These are phyloP conservation scores for Caprella mutica DNA, from an alignment of 2,888 invertebrate species.

Conservation along the genomic window DNA sequence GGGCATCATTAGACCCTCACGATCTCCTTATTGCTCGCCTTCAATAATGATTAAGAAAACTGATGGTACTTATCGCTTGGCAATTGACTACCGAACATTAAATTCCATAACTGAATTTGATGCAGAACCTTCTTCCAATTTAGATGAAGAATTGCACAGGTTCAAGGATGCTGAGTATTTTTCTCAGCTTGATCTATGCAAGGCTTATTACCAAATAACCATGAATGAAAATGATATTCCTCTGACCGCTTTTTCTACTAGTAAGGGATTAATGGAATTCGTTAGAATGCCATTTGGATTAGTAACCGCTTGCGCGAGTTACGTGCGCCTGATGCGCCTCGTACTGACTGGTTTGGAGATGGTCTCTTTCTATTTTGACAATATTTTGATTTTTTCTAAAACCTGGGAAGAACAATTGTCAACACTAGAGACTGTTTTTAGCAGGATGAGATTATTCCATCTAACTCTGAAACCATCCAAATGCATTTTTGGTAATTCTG, in stretches of 20 bases:
- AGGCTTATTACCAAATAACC: no score
- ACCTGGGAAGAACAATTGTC: no score
- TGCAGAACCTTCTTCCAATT: slow-evolving; percentile 4
- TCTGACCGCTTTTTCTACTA: background rate
- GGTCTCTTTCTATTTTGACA: slow-evolving; percentile 1
- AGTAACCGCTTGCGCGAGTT: background rate
- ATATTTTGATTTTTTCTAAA: no score
- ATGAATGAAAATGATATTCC: background rate
- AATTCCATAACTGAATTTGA: slow-evolving; percentile 7
- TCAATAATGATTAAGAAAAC: background rate
- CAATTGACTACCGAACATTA: slow-evolving; percentile 1
- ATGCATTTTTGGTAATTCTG: no score
- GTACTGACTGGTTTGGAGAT: background rate
- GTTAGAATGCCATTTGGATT: background rate
- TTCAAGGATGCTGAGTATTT: slow-evolving; percentile 1
- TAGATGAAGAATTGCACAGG: background rate
- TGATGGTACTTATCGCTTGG: slow-evolving; percentile 5
- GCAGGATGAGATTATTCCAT: no score
- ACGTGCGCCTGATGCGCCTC: slow-evolving; percentile 3
- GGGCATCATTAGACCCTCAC: slow-evolving; percentile 1
- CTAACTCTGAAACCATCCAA: no score
- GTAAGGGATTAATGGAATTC: slow-evolving; percentile 1
- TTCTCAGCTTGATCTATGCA: background rate
- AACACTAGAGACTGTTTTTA: no score
- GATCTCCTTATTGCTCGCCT: background rate